Conservation (phyloP, 2,888 invertebrate genomes). For the Aproaerema taeniolella region DNA sequence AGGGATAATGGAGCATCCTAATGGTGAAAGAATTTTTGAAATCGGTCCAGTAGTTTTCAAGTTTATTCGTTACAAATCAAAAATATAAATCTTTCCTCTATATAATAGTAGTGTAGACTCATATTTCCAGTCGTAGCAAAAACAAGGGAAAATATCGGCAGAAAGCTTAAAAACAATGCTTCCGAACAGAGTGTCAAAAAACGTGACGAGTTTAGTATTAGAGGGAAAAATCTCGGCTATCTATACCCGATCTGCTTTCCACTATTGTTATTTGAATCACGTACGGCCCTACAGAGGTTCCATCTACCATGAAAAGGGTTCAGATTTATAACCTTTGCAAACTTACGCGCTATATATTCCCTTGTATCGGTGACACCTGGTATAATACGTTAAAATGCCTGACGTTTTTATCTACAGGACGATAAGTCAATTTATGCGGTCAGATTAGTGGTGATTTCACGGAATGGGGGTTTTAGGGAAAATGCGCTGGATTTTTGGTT, state of each 20-base stretch:
- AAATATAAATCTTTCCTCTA: too few species aligned
- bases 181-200: conserved; percentile 9
- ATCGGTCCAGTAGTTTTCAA: too few species aligned
- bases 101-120: too few species aligned
- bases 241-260: conserved; percentile 19
- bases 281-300: conserved; percentile 24
- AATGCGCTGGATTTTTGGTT: background rate
- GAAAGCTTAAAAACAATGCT: too few species aligned
- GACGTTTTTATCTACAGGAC: conserved; percentile 10
- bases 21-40: too few species aligned
- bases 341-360: conserved; percentile 21
- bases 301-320: conserved; percentile 30
- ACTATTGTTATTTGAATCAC: conserved; percentile 24
- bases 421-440: conserved; percentile 13
- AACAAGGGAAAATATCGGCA: too few species aligned
- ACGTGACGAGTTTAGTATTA: background rate
- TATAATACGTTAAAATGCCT: conserved; percentile 10
- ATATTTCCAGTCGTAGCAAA: too few species aligned
- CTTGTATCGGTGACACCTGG: conserved; percentile 19
- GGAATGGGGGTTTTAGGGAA: background rate
- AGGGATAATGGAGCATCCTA: too few species aligned
- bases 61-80: too few species aligned
- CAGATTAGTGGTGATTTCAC: conserved; percentile 1
- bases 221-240: conserved; percentile 14
- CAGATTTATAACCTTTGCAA: conserved; percentile 28